A percentile compares a stretch with the other conserved stretches of the same genome.
phyloP scores from a whole-genome alignment of 2,113 vertebrate species.

The Peromyscus maniculatus region DNA sequence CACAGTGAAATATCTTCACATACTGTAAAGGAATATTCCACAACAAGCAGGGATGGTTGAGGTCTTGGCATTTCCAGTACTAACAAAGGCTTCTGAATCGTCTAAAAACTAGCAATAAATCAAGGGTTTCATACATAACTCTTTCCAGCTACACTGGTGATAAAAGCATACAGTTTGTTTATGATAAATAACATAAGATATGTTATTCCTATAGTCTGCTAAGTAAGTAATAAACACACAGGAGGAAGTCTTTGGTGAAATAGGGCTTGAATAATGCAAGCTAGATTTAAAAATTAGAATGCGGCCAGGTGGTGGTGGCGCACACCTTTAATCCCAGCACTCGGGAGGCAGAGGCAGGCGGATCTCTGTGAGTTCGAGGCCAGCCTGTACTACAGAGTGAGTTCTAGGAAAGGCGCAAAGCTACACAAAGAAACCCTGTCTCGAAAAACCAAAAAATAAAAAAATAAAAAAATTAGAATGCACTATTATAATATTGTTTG shows the following conservation, averaged over 20 bases:
- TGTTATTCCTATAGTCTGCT: conserved; percentile 28
- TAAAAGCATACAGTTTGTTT: conserved; percentile 54
- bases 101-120: conserved; percentile 3
- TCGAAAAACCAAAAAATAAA: no score
- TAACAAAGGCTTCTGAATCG: neutral
- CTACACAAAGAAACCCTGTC: no score
- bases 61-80: neutral
- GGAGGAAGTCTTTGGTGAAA: conserved; percentile 10
- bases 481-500: conserved; percentile 23
- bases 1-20: neutral
- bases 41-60: neutral
- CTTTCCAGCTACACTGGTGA: neutral
- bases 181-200: neutral
- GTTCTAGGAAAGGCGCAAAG: no score
- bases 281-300: conserved; percentile 25
- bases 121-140: neutral
- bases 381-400: no score
- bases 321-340: no score
- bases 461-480: neutral
- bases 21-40: neutral
- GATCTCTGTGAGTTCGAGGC: no score
- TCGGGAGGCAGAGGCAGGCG: no score
- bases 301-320: no score
- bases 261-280: conserved; percentile 21
- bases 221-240: neutral